phyloP scores from a whole-genome alignment of 2,113 vertebrate species.

The Heterotis niloticus region DNA sequence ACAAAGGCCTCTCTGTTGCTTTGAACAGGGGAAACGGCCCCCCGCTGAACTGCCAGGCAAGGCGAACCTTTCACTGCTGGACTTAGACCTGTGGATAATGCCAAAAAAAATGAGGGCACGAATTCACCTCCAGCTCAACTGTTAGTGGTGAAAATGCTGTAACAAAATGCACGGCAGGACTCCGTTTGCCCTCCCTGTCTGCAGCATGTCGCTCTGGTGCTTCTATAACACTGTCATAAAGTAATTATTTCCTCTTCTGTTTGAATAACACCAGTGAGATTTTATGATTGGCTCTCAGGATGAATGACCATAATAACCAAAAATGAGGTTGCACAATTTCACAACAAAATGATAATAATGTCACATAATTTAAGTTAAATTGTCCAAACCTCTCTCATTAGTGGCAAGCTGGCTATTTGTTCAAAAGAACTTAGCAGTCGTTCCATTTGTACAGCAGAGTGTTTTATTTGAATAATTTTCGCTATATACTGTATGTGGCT shows the following conservation, averaged over 20 bases:
- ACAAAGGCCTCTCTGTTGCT: conserved; percentile 60
- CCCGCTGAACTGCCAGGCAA: conserved; percentile 43
- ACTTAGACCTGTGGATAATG: not conserved
- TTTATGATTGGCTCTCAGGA: no score
- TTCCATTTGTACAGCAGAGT: no score
- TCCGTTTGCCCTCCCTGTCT: not conserved
- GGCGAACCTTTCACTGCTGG: conserved; percentile 22
- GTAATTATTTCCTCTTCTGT: not conserved
- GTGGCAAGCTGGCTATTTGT: no score
- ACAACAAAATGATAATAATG: no score
- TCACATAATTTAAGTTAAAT: no score
- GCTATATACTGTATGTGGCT: no score
- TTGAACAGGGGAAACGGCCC: conserved; percentile 36
- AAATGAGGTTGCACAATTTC: not conserved
- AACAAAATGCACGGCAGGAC: not conserved
- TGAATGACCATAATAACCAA: not conserved
- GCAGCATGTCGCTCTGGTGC: not conserved
- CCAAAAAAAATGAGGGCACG: not conserved
- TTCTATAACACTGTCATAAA: not conserved
- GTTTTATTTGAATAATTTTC: no score
- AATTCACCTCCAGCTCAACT: conserved; percentile 1
- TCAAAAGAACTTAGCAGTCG: no score
- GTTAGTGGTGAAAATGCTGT: not conserved
- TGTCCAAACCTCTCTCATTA: no score
- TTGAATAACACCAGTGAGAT: no score